A percentile compares a stretch with the other conserved stretches of the same genome.
These are phyloP conservation scores for Thunnus maccoyii DNA, from an alignment of 2,113 vertebrate species.

Conservation along the genomic window DNA sequence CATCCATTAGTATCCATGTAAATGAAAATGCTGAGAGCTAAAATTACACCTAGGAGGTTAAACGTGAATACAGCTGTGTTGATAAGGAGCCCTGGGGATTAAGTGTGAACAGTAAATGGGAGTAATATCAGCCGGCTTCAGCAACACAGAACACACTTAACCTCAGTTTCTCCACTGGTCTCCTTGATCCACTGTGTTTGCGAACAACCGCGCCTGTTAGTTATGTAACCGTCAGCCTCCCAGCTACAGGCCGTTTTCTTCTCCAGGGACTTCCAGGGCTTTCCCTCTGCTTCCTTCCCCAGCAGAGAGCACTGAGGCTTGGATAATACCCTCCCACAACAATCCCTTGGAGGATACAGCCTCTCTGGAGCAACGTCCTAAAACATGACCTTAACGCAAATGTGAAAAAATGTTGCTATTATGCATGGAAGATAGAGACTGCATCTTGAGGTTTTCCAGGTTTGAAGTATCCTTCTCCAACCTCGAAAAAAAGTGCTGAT, in stretches of 20 bases:
- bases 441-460: neutral
- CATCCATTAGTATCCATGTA: conserved; percentile 70
- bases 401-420: neutral
- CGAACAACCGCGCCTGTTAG: neutral
- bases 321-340: conserved; percentile 40
- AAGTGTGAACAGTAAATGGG: neutral
- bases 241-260: conserved; percentile 11
- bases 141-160: neutral
- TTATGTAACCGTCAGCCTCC: conserved; percentile 31
- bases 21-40: neutral
- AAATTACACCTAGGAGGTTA: neutral
- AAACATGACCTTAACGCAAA: conserved; percentile 12
- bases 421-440: neutral
- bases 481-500: neutral
- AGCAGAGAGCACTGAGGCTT: conserved; percentile 38
- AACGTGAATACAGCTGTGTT: neutral
- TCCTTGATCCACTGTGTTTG: conserved; percentile 15
- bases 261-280: conserved; percentile 43
- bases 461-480: neutral
- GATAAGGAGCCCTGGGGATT: neutral
- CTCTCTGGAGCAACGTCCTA: conserved; percentile 1
- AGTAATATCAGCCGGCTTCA: neutral
- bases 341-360: conserved; percentile 26
- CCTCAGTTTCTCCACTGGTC: neutral
- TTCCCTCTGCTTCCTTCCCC: conserved; percentile 40